Conservation (phyloP, 1,140 invertebrate genomes). For the Schlechtendalia chinensis region DNA sequence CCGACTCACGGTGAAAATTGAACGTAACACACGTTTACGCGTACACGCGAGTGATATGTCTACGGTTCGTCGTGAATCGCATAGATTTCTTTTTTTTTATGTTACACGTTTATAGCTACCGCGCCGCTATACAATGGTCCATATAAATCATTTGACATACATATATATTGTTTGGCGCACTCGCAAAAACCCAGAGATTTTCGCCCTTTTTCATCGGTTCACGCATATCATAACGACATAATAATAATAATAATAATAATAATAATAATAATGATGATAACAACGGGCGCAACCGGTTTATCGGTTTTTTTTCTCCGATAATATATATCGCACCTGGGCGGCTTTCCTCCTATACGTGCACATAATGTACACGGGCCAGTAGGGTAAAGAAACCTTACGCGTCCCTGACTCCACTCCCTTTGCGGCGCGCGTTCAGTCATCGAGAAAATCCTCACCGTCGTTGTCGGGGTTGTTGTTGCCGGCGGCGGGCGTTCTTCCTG, state of each 20-base stretch:
- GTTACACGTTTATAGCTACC: too few relatives aligned
- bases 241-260: background rate
- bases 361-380: too few relatives aligned
- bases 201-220: background rate
- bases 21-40: too few relatives aligned
- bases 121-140: background rate
- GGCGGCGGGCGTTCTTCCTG: background rate
- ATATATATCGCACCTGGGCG: constrained; percentile 6
- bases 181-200: constrained; percentile 1
- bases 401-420: background rate
- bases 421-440: background rate
- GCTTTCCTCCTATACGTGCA: background rate
- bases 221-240: background rate
- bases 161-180: background rate
- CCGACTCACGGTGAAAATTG: too few relatives aligned
- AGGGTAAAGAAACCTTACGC: background rate
- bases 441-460: constrained; percentile 5
- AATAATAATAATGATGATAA: background rate
- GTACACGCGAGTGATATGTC: too few relatives aligned
- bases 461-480: background rate
- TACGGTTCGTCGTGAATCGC: too few relatives aligned
- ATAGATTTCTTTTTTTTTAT: too few relatives aligned
- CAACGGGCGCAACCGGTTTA: constrained; percentile 24
- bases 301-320: background rate
- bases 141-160: background rate